phyloP scores from a whole-genome alignment of 2,888 invertebrate species.

The Stomorhina lunata region DNA sequence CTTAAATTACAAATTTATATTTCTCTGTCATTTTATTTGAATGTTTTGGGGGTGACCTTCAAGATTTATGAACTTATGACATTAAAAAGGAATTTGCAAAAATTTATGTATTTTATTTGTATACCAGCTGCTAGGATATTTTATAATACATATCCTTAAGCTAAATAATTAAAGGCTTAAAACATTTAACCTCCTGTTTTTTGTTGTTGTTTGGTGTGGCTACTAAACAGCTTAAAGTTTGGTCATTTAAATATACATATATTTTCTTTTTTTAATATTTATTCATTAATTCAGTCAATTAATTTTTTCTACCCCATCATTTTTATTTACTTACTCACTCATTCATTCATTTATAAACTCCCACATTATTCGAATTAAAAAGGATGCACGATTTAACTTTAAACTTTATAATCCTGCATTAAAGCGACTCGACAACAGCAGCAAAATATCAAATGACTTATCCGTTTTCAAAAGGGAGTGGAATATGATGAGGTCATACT shows the following conservation, averaged over 20 bases:
- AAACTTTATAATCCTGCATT: constrained; percentile 50
- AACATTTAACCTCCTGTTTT: constrained; percentile 35
- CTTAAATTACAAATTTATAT: no score
- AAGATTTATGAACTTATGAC: no score
- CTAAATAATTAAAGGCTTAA: constrained; percentile 34
- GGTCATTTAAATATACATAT: not conserved
- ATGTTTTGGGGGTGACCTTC: no score
- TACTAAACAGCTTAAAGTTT: not conserved
- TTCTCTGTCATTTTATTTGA: no score
- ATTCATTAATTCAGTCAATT: constrained; percentile 17
- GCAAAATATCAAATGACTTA: not conserved
- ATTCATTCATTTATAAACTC: not conserved
- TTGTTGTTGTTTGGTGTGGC: no score
- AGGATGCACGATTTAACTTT: constrained; percentile 22
- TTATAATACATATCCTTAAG: not conserved
- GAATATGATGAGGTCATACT: constrained; percentile 4
- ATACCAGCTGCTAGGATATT: constrained; percentile 33
- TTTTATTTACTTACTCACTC: not conserved
- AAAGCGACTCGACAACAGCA: no score
- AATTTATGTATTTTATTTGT: not conserved
- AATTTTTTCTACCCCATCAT: constrained; percentile 11
- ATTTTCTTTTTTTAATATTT: constrained; percentile 3
- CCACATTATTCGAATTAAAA: constrained; percentile 8
- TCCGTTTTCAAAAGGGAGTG: not conserved
- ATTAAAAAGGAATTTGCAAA: not conserved